Percentiles rank a stretch among this genome's conserved stretches.
These are phyloP conservation scores for Cotesia glomerata DNA, from an alignment of 1,140 invertebrate species.

Conservation along the genomic window DNA sequence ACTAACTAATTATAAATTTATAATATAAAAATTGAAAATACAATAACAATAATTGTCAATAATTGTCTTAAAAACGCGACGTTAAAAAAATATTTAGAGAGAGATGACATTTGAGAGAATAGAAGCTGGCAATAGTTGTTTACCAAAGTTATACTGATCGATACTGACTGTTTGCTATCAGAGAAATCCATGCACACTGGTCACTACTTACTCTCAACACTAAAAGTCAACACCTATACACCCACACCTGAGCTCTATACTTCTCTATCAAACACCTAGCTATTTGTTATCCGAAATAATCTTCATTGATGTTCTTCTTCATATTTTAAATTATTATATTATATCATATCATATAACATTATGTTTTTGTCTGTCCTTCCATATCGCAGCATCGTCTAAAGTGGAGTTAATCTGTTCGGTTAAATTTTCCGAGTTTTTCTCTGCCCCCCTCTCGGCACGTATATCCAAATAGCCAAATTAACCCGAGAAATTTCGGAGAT, in stretches of 20 bases:
- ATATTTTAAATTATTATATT: too few relatives aligned
- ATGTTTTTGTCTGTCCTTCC: too few relatives aligned
- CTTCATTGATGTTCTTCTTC: too few relatives aligned
- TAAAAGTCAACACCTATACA: conserved; percentile 58
- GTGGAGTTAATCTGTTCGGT: background rate
- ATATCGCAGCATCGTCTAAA: too few relatives aligned
- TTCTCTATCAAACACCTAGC: background rate
- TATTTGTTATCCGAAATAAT: background rate
- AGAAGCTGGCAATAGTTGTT: conserved; percentile 62
- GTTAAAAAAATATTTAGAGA: background rate
- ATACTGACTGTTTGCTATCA: conserved; percentile 62
- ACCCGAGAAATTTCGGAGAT: background rate
- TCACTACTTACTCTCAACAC: conserved; percentile 59
- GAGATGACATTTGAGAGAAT: conserved; percentile 48
- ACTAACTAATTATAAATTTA: too few relatives aligned
- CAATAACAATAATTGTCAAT: background rate
- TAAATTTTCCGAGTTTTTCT: background rate
- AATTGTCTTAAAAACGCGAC: conserved; percentile 24
- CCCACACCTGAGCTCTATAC: conserved; percentile 37
- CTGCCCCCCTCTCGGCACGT: too few relatives aligned
- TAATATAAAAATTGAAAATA: too few relatives aligned
- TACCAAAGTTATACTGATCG: conserved; percentile 64
- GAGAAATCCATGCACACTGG: conserved; percentile 58
- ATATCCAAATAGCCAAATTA: conserved; percentile 3
- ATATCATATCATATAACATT: too few relatives aligned